These are phyloP conservation scores for Lithophane semibrunnea DNA, from an alignment of 2,888 invertebrate genomes.

Conservation along the genomic window DNA sequence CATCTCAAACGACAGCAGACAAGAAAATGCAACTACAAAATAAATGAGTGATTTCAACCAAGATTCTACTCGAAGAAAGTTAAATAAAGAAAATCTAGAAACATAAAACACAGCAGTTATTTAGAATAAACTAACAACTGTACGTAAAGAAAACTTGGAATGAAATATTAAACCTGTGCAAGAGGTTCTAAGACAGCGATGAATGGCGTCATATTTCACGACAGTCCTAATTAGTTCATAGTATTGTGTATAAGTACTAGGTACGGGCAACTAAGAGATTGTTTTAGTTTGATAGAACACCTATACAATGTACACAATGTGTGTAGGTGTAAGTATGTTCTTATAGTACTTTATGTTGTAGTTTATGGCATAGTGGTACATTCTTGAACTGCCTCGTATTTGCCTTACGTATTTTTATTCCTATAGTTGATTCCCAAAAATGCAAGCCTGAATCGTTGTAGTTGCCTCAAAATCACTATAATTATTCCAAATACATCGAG, in stretches of 20 bases:
- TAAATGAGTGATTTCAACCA: not conserved
- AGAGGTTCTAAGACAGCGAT: conserved; percentile 44
- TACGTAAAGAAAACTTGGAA: conserved; percentile 25
- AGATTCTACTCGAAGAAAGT: conserved; percentile 1
- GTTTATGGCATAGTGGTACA: too few relatives aligned
- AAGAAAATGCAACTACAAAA: conserved; percentile 4
- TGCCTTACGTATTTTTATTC: not conserved
- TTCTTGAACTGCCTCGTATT: too few relatives aligned
- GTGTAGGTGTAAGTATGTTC: not conserved
- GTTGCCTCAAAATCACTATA: not conserved
- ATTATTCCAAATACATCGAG: not conserved
- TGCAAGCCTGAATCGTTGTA: not conserved
- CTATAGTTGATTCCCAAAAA: not conserved
- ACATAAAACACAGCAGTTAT: not conserved
- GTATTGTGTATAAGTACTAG: conserved; percentile 23
- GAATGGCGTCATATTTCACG: conserved; percentile 47
- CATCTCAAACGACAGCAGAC: not conserved
- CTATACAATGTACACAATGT: not conserved
- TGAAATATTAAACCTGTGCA: conserved; percentile 48
- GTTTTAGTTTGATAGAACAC: conserved; percentile 7
- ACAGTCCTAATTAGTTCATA: conserved; percentile 50
- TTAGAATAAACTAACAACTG: conserved; percentile 13
- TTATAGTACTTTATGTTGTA: not conserved
- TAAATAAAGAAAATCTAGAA: not conserved
- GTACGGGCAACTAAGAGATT: not conserved